phyloP scores from a whole-genome alignment of 1,140 invertebrate genomes.

The Heterodera carotae region DNA sequence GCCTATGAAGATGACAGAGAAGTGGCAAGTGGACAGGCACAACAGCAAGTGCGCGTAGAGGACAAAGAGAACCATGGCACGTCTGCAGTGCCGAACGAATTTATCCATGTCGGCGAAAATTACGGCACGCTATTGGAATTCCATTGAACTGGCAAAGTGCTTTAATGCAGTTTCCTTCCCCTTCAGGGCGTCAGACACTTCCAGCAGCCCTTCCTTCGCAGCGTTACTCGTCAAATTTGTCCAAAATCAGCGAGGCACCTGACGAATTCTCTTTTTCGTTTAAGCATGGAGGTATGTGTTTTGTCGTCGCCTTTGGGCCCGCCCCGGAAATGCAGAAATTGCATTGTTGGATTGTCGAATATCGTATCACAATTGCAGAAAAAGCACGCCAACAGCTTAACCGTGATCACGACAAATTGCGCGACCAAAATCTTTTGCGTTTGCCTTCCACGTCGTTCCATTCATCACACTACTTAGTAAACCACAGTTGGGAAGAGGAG shows the following conservation, averaged over 20 bases:
- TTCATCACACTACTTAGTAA: slow-evolving; percentile 25
- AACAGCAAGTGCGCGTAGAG: neutral
- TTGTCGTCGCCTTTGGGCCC: neutral
- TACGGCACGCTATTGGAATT: neutral
- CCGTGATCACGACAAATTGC: slow-evolving; percentile 19
- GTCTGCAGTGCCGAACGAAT: neutral
- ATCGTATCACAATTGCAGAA: neutral
- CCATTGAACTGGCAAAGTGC: no score
- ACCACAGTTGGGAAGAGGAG: slow-evolving; percentile 30
- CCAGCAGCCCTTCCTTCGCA: slow-evolving; percentile 3
- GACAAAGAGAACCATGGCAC: neutral
- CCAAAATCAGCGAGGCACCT: slow-evolving; percentile 17
- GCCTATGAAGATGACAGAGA: slow-evolving; percentile 2
- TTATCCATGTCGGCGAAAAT: neutral
- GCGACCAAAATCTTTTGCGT: neutral
- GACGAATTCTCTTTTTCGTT: slow-evolving; percentile 32
- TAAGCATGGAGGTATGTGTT: slow-evolving; percentile 9
- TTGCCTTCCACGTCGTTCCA: slow-evolving; percentile 25
- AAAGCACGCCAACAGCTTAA: slow-evolving; percentile 18
- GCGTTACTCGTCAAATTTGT: slow-evolving; percentile 19
- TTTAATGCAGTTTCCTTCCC: neutral
- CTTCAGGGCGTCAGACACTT: neutral
- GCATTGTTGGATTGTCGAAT: no score
- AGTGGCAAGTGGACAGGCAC: neutral
- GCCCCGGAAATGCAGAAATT: no score